These are phyloP conservation scores for Uropsilus gracilis DNA, from an alignment of 2,113 vertebrate genomes.

Conservation along the genomic window DNA sequence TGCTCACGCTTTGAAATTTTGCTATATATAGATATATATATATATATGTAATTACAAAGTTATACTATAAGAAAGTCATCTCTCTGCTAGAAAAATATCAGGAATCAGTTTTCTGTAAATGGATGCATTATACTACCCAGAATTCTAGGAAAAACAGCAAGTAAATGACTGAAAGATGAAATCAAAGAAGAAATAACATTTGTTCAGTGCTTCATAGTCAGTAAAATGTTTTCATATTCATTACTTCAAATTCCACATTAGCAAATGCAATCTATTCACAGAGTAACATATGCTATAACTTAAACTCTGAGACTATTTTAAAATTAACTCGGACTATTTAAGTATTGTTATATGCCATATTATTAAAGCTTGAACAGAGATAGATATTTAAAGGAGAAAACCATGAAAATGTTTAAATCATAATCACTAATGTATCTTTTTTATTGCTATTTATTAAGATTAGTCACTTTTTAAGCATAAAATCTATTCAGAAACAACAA, in stretches of 20 bases:
- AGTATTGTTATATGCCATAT: not conserved
- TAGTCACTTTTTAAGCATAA: constrained; percentile 32
- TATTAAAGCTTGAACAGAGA: constrained; percentile 1
- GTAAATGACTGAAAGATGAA: not conserved
- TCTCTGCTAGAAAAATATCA: constrained; percentile 65
- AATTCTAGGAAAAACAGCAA: constrained; percentile 21
- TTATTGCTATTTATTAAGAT: constrained; percentile 44
- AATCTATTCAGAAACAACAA: not conserved
- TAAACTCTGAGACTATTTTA: not conserved
- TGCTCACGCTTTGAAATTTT: constrained; percentile 63
- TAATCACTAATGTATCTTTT: constrained; percentile 26
- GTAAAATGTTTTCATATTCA: constrained; percentile 13
- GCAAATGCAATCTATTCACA: not conserved
- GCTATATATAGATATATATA: constrained; percentile 51
- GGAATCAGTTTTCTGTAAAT: constrained; percentile 60
- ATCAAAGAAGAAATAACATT: not conserved
- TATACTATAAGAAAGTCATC: constrained; percentile 55
- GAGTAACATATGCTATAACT: constrained; percentile 13
- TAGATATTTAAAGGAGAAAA: constrained; percentile 39
- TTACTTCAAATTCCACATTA: not conserved
- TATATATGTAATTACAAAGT: constrained; percentile 63
- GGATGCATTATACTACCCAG: not conserved
- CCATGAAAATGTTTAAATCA: constrained; percentile 42
- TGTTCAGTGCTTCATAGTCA: not conserved
- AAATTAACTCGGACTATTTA: not conserved